Evolutionary conservation across 2,113 vertebrate species (phyloP), one percentile per base, ranked within the genome.

Genomic region (Plecotus auritus): DNA sequence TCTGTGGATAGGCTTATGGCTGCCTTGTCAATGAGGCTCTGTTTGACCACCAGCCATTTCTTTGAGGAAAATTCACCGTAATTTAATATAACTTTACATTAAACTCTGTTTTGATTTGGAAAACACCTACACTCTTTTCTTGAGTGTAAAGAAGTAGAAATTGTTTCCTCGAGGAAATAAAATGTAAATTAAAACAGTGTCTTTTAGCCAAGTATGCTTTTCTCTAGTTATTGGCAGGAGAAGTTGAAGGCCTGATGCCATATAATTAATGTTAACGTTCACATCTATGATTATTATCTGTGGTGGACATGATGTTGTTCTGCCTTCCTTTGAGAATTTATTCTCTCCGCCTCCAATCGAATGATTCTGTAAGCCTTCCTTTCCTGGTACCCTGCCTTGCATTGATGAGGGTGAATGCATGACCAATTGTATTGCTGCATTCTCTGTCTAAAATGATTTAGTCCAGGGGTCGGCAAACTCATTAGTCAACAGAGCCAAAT

Each of bases 51-150:
- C 89, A 26, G 17, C 66, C 18, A 74, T 78, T 76, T 94, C 45
- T 54, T 90, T 92, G 85, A 76, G n/a, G 61, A 16, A 95, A 90
- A 86, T 49, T 85, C 26, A 89, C 26, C 23, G 87, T 74, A 90
- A 61, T 86, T 85, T 89, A 64, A 32, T 40, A 32, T 74, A 86
- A 86, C 54, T 78, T 73, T 88, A 35, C 90, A 66, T 67, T 91
- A 90, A 90, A 80, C 32, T 96, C 14, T 82, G 22, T 89, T 92
- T 93, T 86, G 81, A 83, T 78, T 83, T 94, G 22, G 64, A 82
- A 96, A 95, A 67, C 23, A 81, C 9, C 51, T 90, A 37, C 13
- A 64, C 30, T 90, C 67, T 83, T 93, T 85, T 51, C 32, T 69
- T 54, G 59, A 76, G 28, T 32, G 4, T 85, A 96, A 90, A 16